phyloP scores from a whole-genome alignment of 2,888 invertebrate species.

The Cylindroiulus punctatus region DNA sequence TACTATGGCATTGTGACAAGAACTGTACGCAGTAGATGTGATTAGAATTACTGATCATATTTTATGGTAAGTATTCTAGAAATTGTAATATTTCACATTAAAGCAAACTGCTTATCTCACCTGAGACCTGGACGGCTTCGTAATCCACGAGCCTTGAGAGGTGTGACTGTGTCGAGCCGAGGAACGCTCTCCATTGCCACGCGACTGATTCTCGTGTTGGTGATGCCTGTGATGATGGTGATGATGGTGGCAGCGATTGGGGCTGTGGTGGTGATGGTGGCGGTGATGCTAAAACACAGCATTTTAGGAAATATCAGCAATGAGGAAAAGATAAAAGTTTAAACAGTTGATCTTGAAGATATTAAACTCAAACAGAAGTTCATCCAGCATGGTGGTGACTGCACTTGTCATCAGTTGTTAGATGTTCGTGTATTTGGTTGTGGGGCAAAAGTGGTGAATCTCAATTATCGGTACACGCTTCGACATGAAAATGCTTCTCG shows the following conservation, averaged over 20 bases:
- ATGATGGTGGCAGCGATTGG: slow-evolving; percentile 58
- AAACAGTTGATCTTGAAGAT: background rate
- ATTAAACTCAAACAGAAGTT: no score
- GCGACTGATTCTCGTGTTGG: slow-evolving; percentile 60
- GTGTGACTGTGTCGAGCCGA: slow-evolving; percentile 63
- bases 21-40: no score
- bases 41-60: no score
- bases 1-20: background rate
- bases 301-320: background rate
- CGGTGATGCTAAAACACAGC: slow-evolving; percentile 62
- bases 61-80: no score
- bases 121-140: slow-evolving; percentile 63
- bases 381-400: no score
- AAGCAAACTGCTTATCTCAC: no score
- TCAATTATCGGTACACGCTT: no score
- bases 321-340: background rate
- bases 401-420: no score
- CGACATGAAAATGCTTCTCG: no score
- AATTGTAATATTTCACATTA: no score
- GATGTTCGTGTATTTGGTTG: no score
- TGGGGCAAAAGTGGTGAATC: no score
- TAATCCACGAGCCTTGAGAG: slow-evolving; percentile 63
- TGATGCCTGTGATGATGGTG: slow-evolving; percentile 67
- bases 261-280: slow-evolving; percentile 62
- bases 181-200: slow-evolving; percentile 56